Evolutionary conservation across 2,888 invertebrate species (phyloP).

Genomic region (Lycophotia porphyrea): DNA sequence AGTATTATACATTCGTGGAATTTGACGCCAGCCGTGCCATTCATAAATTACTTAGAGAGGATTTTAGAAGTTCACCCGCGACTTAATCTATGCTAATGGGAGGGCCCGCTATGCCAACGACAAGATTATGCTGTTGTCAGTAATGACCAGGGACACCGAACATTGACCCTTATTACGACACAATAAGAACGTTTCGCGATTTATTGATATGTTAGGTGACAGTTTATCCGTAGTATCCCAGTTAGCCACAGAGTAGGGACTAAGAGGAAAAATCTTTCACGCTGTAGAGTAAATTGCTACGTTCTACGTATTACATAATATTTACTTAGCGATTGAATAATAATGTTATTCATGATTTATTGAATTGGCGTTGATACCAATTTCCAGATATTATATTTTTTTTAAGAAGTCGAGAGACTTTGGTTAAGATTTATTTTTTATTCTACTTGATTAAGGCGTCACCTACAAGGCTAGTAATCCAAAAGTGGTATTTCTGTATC

Average conservation of each 20-base stretch:
- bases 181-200: conserved; percentile 32
- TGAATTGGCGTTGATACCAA: not conserved
- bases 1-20: conserved; percentile 38
- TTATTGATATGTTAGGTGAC: conserved; percentile 9
- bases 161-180: conserved; percentile 32
- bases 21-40: conserved; percentile 22
- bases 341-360: not conserved
- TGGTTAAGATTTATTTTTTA: not conserved
- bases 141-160: conserved; percentile 3
- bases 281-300: not conserved
- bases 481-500: conserved; percentile 34
- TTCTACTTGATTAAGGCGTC: not conserved
- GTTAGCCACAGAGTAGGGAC: conserved; percentile 1
- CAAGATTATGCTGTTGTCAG: not conserved
- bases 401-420: not conserved
- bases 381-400: not conserved
- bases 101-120: conserved; percentile 57
- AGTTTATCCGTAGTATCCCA: conserved; percentile 27
- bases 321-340: not conserved
- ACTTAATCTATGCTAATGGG: conserved; percentile 59
- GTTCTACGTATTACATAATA: not conserved
- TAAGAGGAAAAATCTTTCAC: no score
- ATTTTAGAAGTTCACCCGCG: conserved; percentile 40
- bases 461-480: not conserved
- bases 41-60: conserved; percentile 51